Evolutionary conservation across 2,113 vertebrate genomes (phyloP), one percentile per base, ranked within the genome.

Genomic region (Pseudopipra pipra): DNA sequence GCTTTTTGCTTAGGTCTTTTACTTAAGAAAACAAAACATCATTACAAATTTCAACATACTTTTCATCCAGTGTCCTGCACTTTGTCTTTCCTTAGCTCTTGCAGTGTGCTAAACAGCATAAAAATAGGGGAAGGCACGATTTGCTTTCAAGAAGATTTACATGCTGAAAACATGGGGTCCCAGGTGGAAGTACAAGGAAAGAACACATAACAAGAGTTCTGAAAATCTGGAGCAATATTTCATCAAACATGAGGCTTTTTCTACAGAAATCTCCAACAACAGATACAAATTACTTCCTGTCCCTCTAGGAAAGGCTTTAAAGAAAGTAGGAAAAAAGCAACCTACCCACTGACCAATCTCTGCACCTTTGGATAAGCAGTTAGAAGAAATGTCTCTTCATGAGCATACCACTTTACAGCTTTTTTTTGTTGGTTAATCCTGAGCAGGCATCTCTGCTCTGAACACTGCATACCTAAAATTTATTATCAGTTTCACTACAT

Each of bases 231-330:
- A 43, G 16, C 8, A 63, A 10, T 10, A 41, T 28, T 47, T 55
- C 28, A 68, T 47, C 5, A 82, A 37, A 67, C 76, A 49, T 14
- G 1, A 88, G 33, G 14, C 4, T 85, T 92, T 82, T 78, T 71
- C 54, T 44, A 49, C 4, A 41, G 56, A 74, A 66, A 35, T 56
- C 61, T 93, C 56, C 33, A 71, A 82, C 44, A 91, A 54, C 23
- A 82, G 84, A 92, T 84, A 88, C 46, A 59, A 93, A 95, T 70
- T 16, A 55, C 54, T 90, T 96, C 76, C 76, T 92, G 52, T 77
- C 63, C 30, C 77, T 83, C 71, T 31, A 52, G 25, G 17, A 78
- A 85, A 81, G 82, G 35, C 41, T 83, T 72, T 85, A 93, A 74
- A 86, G 86, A 91, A 92, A 49, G 44, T 74, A 86, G 73, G 11